These are phyloP conservation scores for Ispidina picta DNA, from an alignment of 2,797 vertebrate genomes.

Conservation along the genomic window DNA sequence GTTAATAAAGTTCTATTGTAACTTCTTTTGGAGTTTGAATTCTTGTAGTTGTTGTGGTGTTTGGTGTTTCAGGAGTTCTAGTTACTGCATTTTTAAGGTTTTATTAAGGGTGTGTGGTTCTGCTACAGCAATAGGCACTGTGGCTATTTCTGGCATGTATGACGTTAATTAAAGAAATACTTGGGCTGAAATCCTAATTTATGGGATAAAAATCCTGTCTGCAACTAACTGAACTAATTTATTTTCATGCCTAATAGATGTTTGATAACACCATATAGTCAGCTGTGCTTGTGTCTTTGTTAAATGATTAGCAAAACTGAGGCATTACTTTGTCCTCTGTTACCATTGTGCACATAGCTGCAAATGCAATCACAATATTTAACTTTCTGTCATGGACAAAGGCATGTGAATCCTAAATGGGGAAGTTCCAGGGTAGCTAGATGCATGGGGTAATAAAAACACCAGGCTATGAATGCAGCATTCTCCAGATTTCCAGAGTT, in stretches of 20 bases:
- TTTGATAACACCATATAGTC: background rate
- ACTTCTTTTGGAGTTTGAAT: slow-evolving; percentile 38
- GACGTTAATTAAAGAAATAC: background rate
- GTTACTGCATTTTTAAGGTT: background rate
- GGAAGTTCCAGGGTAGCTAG: background rate
- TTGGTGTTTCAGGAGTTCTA: background rate
- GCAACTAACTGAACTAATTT: background rate
- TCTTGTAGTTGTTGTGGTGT: background rate
- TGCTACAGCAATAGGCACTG: background rate
- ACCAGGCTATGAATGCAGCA: background rate
- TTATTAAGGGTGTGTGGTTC: background rate
- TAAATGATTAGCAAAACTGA: background rate
- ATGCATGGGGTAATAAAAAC: background rate
- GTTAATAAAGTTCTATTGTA: slow-evolving; percentile 51
- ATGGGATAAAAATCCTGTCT: background rate
- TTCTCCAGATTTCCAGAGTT: background rate
- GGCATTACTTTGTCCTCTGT: background rate
- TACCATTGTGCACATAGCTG: background rate
- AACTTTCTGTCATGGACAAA: background rate
- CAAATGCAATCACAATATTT: background rate
- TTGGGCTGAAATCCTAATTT: background rate
- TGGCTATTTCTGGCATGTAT: background rate
- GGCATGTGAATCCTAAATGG: background rate
- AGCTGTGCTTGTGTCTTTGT: background rate
- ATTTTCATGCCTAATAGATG: background rate